These are phyloP conservation scores for Cryptocheilus praepositus DNA, from an alignment of 2,888 invertebrate species.

Conservation along the genomic window DNA sequence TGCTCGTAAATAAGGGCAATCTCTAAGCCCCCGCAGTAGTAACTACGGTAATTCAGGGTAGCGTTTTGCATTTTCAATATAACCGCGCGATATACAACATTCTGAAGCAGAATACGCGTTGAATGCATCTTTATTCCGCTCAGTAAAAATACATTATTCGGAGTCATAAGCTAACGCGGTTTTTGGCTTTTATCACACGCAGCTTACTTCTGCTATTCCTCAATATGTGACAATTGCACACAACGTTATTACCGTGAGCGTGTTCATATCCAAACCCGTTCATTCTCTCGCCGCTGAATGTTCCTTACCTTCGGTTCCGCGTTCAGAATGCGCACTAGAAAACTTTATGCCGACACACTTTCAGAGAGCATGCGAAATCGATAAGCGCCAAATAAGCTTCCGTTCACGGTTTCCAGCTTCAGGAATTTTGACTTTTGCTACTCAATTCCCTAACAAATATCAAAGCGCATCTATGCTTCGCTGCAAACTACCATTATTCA, in stretches of 20 bases:
- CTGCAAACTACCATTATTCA: no score
- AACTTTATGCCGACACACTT: no score
- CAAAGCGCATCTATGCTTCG: no score
- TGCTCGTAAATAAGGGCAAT: constrained; percentile 41
- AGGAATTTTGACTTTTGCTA: no score
- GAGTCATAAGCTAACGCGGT: background rate
- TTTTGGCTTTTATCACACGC: background rate
- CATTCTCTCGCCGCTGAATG: no score
- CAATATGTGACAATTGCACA: background rate
- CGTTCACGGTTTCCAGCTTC: no score
- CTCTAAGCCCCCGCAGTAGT: constrained; percentile 17
- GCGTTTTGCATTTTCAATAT: constrained; percentile 10
- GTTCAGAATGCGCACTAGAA: no score
- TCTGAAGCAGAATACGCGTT: background rate
- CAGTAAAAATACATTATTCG: background rate
- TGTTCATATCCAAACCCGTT: background rate
- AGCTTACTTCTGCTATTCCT: background rate
- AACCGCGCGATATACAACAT: background rate
- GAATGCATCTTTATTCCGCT: background rate
- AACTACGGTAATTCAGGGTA: constrained; percentile 12
- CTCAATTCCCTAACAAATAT: no score
- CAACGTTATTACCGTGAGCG: background rate
- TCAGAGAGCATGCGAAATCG: no score
- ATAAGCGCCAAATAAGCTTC: no score
- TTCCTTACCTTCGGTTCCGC: no score